Percentiles rank a stretch among this genome's conserved stretches.
Evolutionary conservation across 2,888 invertebrate species (phyloP).

Genomic region (Lacanobia wlatinum): DNA sequence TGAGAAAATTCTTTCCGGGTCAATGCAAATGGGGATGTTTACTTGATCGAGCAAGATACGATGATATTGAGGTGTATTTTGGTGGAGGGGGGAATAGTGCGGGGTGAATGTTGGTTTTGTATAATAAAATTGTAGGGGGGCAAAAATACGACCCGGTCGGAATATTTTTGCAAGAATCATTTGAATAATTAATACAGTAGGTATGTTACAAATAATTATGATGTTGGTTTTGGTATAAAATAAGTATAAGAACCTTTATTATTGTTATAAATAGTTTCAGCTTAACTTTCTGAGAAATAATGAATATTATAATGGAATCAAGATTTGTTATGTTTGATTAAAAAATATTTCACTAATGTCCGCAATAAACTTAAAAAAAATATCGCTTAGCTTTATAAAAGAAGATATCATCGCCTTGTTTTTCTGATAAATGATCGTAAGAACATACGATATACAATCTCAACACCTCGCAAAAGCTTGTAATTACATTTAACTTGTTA

Average conservation of each 20-base stretch:
- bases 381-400: neutral
- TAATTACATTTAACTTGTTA: conserved; percentile 45
- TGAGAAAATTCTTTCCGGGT: conserved; percentile 84
- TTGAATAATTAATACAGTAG: conserved; percentile 40
- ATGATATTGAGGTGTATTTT: conserved; percentile 68
- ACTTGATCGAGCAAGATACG: conserved; percentile 75
- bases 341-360: neutral
- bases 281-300: neutral
- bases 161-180: conserved; percentile 25
- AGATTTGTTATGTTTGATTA: conserved; percentile 12
- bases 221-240: no score
- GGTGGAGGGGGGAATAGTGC: conserved; percentile 60
- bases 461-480: conserved; percentile 51
- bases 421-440: conserved; percentile 8
- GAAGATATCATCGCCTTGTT: conserved; percentile 15
- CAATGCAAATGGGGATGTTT: conserved; percentile 86
- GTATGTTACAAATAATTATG: neutral
- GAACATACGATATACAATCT: conserved; percentile 28
- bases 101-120: conserved; percentile 54
- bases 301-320: neutral
- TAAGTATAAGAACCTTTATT: neutral
- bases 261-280: neutral
- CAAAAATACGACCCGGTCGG: conserved; percentile 27
- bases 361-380: conserved; percentile 8
- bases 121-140: conserved; percentile 47